These are phyloP conservation scores for Epicampocera succincta DNA, from an alignment of 2,888 invertebrate species.

Conservation along the genomic window DNA sequence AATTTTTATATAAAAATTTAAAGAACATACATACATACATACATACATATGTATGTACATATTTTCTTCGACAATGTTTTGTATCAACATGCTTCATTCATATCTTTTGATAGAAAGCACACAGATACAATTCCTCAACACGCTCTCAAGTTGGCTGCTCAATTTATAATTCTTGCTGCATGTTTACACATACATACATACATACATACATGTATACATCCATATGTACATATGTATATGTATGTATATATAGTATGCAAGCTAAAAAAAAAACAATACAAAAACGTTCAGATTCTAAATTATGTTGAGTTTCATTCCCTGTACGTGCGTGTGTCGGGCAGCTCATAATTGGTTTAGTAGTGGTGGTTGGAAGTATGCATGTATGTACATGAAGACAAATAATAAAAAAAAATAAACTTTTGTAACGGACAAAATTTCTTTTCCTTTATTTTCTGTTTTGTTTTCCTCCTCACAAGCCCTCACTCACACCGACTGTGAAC, in stretches of 20 bases:
- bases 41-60: too few relatives aligned
- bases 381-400: constrained; percentile 29
- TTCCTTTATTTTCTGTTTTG: constrained; percentile 45
- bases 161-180: constrained; percentile 42
- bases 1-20: constrained; percentile 34
- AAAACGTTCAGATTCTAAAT: constrained; percentile 52
- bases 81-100: too few relatives aligned
- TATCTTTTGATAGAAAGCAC: constrained; percentile 36
- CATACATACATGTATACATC: too few relatives aligned
- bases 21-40: too few relatives aligned
- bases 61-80: constrained; percentile 19
- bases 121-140: constrained; percentile 37
- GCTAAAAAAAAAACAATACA: constrained; percentile 31
- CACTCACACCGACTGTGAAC: not conserved
- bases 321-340: constrained; percentile 9
- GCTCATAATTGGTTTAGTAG: constrained; percentile 66
- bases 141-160: constrained; percentile 38
- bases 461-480: constrained; percentile 50
- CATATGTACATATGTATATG: not conserved
- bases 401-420: constrained; percentile 57
- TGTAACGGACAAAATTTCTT: constrained; percentile 72
- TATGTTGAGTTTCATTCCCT: constrained; percentile 21
- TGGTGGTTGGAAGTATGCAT: constrained; percentile 64
- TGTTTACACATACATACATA: not conserved
- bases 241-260: too few relatives aligned